These are phyloP conservation scores for Holacanthella duospinosa DNA, from an alignment of 2,888 invertebrate species.

Conservation along the genomic window DNA sequence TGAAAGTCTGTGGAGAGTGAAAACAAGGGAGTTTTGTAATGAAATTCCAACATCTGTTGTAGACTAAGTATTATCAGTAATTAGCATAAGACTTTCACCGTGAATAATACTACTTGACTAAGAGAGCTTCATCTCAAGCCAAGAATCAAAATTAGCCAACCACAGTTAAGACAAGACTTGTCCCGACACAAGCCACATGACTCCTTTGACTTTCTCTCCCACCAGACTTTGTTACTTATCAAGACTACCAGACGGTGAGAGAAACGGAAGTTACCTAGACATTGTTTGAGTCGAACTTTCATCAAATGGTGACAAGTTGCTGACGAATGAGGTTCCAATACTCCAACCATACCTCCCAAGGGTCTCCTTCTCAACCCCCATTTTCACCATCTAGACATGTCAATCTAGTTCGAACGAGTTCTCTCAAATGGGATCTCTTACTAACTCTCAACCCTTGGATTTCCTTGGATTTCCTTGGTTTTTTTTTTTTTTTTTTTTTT, in stretches of 20 bases:
- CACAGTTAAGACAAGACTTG: neutral
- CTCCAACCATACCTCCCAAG: neutral
- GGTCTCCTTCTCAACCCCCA: neutral
- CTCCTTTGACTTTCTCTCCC: neutral
- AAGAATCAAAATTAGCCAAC: neutral
- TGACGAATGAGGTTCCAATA: constrained; percentile 1
- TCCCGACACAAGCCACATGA: neutral
- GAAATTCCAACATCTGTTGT: constrained; percentile 38
- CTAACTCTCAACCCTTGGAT: neutral
- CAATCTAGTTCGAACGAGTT: neutral
- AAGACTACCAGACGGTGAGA: no score
- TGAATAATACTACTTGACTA: constrained; percentile 27
- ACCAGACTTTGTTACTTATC: no score
- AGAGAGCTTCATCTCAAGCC: neutral
- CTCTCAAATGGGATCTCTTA: neutral
- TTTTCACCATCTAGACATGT: neutral
- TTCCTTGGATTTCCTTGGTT: no score
- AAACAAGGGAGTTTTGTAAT: constrained; percentile 29
- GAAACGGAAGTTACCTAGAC: no score
- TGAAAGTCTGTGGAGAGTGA: constrained; percentile 1
- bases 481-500: no score
- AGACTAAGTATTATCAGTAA: constrained; percentile 38
- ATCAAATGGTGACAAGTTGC: neutral
- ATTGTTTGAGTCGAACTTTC: no score
- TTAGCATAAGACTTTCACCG: constrained; percentile 38